A percentile compares a stretch with the other conserved stretches of the same genome.
phyloP scores from a whole-genome alignment of 2,888 invertebrate genomes.

The Troilus luridus region DNA sequence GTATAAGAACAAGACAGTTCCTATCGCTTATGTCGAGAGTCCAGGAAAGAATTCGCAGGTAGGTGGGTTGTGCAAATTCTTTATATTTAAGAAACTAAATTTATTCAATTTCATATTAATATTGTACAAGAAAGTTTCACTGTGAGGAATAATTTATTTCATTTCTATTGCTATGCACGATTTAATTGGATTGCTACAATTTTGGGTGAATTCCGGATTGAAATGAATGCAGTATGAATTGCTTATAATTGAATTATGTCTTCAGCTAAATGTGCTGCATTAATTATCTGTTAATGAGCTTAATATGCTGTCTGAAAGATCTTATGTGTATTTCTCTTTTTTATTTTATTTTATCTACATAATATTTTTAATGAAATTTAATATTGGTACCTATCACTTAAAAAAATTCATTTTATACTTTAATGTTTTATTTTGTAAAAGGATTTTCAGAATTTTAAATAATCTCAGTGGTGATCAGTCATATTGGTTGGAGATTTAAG shows the following conservation, averaged over 20 bases:
- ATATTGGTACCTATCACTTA: neutral
- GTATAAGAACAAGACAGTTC: constrained; percentile 89
- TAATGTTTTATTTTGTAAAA: neutral
- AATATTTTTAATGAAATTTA: neutral
- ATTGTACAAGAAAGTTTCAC: no score
- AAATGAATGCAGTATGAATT: constrained; percentile 13
- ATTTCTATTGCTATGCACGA: neutral
- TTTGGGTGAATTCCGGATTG: neutral
- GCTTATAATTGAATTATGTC: neutral
- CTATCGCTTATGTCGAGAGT: constrained; percentile 89
- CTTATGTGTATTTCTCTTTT: neutral
- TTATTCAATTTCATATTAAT: no score
- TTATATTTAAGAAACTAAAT: neutral
- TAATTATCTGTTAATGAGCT: neutral
- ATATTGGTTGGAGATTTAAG: neutral
- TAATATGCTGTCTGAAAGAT: neutral
- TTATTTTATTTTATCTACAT: neutral
- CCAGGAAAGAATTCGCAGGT: constrained; percentile 81
- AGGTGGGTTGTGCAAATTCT: constrained; percentile 65
- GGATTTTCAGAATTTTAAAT: neutral
- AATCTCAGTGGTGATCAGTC: neutral
- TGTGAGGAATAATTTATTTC: neutral
- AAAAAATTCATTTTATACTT: neutral
- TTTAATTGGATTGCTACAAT: neutral
- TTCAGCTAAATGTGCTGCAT: neutral